Conservation (phyloP, 2,888 invertebrate genomes). For the Plemyria rubiginata region DNA sequence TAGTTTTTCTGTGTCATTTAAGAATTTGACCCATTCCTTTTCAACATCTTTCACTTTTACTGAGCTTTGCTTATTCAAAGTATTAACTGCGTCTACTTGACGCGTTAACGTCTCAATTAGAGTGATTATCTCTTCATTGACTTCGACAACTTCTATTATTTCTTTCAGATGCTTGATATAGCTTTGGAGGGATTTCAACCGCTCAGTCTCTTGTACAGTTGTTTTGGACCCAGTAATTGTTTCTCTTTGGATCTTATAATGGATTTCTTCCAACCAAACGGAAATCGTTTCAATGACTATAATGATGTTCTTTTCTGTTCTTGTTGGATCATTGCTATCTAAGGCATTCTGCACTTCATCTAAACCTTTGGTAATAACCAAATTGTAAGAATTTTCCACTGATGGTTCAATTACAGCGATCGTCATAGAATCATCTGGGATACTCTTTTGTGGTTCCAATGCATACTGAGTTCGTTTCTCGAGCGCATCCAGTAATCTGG, state of each 20-base stretch:
- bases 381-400: slow-evolving; percentile 73
- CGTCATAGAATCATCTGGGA: slow-evolving; percentile 63
- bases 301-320: slow-evolving; percentile 89
- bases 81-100: slow-evolving; percentile 89
- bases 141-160: slow-evolving; percentile 87
- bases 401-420: slow-evolving; percentile 71
- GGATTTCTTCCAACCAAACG: slow-evolving; percentile 93
- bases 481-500: slow-evolving; percentile 65
- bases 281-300: slow-evolving; percentile 92
- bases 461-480: slow-evolving; percentile 72
- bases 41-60: slow-evolving; percentile 83
- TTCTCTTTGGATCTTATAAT: slow-evolving; percentile 88
- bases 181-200: slow-evolving; percentile 75
- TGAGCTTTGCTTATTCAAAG: slow-evolving; percentile 81
- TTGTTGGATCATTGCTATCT: slow-evolving; percentile 80
- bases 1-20: slow-evolving; percentile 86
- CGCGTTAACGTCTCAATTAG: slow-evolving; percentile 86
- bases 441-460: slow-evolving; percentile 54
- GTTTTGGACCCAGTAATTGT: slow-evolving; percentile 55
- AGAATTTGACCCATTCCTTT: slow-evolving; percentile 89
- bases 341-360: slow-evolving; percentile 85
- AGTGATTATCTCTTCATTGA: slow-evolving; percentile 87
- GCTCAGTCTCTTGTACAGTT: slow-evolving; percentile 60
- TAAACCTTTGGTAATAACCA: slow-evolving; percentile 86
- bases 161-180: slow-evolving; percentile 86